Conservation (phyloP, 2,113 vertebrate genomes). For the Dicrurus megarhynchus region DNA sequence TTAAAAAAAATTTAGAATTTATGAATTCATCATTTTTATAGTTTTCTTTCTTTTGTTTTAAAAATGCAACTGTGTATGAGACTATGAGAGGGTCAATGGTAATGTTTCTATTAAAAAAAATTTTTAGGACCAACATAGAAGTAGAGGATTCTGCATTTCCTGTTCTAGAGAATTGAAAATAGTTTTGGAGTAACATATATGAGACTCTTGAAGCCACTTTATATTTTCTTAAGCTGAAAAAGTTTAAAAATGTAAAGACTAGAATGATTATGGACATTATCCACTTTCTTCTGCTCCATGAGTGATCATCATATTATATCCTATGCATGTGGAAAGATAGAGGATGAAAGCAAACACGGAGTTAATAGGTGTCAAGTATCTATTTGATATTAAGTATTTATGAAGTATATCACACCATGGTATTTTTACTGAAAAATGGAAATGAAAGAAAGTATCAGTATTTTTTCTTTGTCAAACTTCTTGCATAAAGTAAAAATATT, state of each 20-base stretch:
- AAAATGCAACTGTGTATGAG: background rate
- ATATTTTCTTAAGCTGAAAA: background rate
- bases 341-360: background rate
- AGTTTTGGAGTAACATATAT: background rate
- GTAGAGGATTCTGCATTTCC: background rate
- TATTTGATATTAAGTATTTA: background rate
- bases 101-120: background rate
- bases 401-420: background rate
- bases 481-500: background rate
- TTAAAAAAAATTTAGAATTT: background rate
- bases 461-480: background rate
- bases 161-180: background rate
- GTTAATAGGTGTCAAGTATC: background rate
- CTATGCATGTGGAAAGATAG: background rate
- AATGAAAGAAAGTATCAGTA: background rate
- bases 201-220: background rate
- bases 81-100: background rate
- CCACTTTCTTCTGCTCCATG: background rate
- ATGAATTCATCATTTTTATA: background rate
- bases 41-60: background rate
- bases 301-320: background rate
- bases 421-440: background rate
- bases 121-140: background rate
- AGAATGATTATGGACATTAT: background rate
- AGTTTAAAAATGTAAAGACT: background rate